These are phyloP conservation scores for Sarcoramphus papa DNA, from an alignment of 2,797 vertebrate genomes.

Conservation along the genomic window DNA sequence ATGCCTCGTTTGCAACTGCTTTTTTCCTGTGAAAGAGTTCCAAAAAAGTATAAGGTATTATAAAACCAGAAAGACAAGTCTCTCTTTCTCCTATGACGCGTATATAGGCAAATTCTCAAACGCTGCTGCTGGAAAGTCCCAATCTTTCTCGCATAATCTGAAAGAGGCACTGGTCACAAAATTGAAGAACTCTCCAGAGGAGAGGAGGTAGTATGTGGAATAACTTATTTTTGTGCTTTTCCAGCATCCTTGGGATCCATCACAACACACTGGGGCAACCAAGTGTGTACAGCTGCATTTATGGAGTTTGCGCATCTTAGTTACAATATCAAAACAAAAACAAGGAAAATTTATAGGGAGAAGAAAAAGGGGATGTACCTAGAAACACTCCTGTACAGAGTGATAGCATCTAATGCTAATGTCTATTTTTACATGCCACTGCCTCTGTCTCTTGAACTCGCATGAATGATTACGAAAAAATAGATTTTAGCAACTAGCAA, in stretches of 20 bases:
- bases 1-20: neutral
- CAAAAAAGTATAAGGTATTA: neutral
- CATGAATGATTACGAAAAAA: fast-evolving
- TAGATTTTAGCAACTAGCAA: neutral
- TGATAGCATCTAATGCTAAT: neutral
- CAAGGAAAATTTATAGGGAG: neutral
- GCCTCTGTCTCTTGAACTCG: neutral
- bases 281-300: neutral
- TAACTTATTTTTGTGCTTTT: neutral
- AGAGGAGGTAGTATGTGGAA: neutral
- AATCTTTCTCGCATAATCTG: neutral
- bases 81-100: neutral
- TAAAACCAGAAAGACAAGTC: neutral
- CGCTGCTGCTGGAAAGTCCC: neutral
- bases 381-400: neutral
- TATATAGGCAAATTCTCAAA: neutral
- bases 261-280: neutral
- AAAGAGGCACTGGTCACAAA: neutral
- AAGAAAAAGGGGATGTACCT: neutral
- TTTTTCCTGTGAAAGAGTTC: neutral
- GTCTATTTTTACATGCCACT: neutral
- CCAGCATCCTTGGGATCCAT: neutral
- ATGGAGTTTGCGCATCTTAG: neutral
- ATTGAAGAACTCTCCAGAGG: neutral
- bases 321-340: neutral